Conservation (phyloP, 2,797 vertebrate genomes). For the Brachyrhaphis roseni region DNA sequence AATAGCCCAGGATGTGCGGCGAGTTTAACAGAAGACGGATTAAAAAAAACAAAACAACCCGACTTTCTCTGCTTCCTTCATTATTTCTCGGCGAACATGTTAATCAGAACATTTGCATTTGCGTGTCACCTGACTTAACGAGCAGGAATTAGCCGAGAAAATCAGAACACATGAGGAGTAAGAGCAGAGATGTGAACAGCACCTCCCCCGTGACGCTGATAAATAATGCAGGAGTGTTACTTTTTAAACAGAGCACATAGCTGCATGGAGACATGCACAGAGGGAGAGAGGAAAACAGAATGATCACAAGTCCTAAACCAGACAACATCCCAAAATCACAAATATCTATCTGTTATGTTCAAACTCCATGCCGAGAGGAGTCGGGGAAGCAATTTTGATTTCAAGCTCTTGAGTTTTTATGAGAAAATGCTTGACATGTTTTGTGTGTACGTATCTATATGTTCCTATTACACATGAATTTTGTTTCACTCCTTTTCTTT, state of each 20-base stretch:
- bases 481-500: background rate
- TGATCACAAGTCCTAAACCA: slow-evolving; percentile 47
- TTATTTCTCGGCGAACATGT: slow-evolving; percentile 45
- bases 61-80: slow-evolving; percentile 1
- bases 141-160: slow-evolving; percentile 74
- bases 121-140: slow-evolving; percentile 74
- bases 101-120: slow-evolving; percentile 67
- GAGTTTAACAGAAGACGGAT: background rate
- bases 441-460: background rate
- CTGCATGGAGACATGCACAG: slow-evolving; percentile 23
- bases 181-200: slow-evolving; percentile 67
- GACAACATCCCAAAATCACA: slow-evolving; percentile 45
- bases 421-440: background rate
- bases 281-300: slow-evolving; percentile 14
- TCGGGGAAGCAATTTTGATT: background rate
- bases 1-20: slow-evolving; percentile 4
- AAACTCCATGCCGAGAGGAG: background rate
- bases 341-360: slow-evolving; percentile 26
- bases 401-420: background rate
- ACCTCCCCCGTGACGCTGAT: slow-evolving; percentile 67
- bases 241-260: slow-evolving; percentile 53
- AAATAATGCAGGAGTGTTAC: slow-evolving; percentile 64
- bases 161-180: slow-evolving; percentile 67
- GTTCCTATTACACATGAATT: background rate
- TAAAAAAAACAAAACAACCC: background rate